Conservation (phyloP, 2,797 vertebrate genomes). For the Dendrocincla tyrannina region DNA sequence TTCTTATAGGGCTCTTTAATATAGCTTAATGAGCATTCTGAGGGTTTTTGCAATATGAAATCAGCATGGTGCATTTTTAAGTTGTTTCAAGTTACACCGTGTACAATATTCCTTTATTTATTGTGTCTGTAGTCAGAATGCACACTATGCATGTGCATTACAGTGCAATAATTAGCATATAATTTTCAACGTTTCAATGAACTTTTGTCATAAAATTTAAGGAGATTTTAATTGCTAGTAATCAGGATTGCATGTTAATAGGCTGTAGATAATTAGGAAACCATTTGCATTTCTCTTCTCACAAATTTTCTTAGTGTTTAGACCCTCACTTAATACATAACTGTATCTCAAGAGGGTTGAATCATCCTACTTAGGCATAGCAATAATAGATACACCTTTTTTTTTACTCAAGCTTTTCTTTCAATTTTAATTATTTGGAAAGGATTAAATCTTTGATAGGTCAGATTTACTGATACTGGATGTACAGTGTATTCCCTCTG, state of each 20-base stretch:
- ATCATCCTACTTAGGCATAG: constrained; percentile 77
- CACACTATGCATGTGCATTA: constrained; percentile 72
- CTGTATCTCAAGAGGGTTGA: constrained; percentile 79
- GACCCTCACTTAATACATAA: constrained; percentile 75
- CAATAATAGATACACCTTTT: constrained; percentile 72
- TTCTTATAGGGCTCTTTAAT: constrained; percentile 47
- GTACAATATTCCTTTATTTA: constrained; percentile 73
- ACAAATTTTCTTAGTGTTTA: constrained; percentile 76
- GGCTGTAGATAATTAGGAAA: constrained; percentile 88
- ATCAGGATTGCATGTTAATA: constrained; percentile 88
- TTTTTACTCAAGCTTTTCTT: constrained; percentile 38
- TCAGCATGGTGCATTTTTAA: constrained; percentile 52
- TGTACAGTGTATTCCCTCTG: constrained; percentile 51
- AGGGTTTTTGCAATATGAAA: constrained; percentile 26
- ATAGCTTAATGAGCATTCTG: constrained; percentile 11
- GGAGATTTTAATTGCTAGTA: constrained; percentile 91
- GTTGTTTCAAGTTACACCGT: constrained; percentile 29
- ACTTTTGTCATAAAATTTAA: constrained; percentile 88
- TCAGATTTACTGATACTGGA: constrained; percentile 60
- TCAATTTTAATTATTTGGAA: constrained; percentile 66
- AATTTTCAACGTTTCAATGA: constrained; percentile 82
- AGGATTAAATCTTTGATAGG: constrained; percentile 64
- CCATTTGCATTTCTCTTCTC: constrained; percentile 89
- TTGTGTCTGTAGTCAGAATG: constrained; percentile 67
- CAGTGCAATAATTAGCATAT: constrained; percentile 81